phyloP scores from a whole-genome alignment of 2,113 vertebrate species.

The Tachysurus fulvidraco region DNA sequence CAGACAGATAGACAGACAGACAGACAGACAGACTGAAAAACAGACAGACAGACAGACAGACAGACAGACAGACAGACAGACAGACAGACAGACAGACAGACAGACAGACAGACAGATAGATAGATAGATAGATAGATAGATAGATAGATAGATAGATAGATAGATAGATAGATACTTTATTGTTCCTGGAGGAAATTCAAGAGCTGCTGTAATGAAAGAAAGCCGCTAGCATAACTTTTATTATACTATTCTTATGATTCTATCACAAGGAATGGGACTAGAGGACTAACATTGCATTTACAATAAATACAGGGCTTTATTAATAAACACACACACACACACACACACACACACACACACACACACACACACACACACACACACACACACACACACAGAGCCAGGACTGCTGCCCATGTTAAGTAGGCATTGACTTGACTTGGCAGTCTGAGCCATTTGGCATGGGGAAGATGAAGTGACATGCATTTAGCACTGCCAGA shows the following conservation, averaged over 20 bases:
- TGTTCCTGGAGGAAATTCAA: too few species aligned
- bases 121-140: too few species aligned
- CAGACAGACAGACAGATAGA: too few species aligned
- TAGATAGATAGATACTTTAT: too few species aligned
- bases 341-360: conserved; percentile 31
- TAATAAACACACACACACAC: conserved; percentile 7
- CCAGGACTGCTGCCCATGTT: conserved; percentile 36
- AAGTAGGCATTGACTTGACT: conserved; percentile 51
- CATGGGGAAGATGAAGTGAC: conserved; percentile 57
- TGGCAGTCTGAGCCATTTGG: conserved; percentile 56
- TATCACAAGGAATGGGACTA: neutral
- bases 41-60: too few species aligned
- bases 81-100: too few species aligned
- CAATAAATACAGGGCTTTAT: conserved; percentile 26
- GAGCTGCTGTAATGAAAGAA: neutral
- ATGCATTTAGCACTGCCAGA: conserved; percentile 51
- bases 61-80: too few species aligned
- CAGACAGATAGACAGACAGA: too few species aligned
- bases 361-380: conserved; percentile 13
- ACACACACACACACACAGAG: conserved; percentile 25
- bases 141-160: too few species aligned
- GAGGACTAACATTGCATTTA: conserved; percentile 43
- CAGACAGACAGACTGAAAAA: too few species aligned
- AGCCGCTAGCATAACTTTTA: neutral
- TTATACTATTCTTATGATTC: neutral